Conservation (phyloP, 2,888 invertebrate species). For the Polyploca ridens region DNA sequence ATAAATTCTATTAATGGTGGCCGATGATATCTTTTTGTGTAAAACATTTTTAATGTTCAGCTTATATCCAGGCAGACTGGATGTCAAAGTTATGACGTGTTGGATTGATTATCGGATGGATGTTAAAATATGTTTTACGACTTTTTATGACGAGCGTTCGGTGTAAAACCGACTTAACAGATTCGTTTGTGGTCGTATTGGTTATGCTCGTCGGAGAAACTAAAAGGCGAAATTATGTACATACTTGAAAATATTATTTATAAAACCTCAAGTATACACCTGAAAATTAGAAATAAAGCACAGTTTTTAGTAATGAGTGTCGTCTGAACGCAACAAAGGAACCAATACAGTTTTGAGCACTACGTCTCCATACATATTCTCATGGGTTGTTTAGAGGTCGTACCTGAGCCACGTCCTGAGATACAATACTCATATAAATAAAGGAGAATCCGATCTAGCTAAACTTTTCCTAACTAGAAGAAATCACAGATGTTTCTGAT, state of each 20-base stretch:
- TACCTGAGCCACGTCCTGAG: too few relatives aligned
- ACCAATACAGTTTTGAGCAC: too few relatives aligned
- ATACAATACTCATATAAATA: too few relatives aligned
- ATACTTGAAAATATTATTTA: not conserved
- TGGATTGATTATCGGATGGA: conserved; percentile 85
- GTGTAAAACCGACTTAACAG: conserved; percentile 72
- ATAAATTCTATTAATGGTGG: conserved; percentile 32
- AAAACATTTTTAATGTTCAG: conserved; percentile 38
- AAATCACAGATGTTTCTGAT: not conserved
- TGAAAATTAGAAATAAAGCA: not conserved
- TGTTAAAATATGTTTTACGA: conserved; percentile 84
- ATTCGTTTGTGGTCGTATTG: conserved; percentile 67
- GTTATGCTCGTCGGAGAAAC: conserved; percentile 36
- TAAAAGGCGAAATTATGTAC: conserved; percentile 4
- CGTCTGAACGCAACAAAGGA: too few relatives aligned
- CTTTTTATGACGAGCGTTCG: conserved; percentile 79
- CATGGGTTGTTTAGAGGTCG: too few relatives aligned
- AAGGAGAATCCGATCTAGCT: too few relatives aligned
- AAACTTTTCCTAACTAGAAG: not conserved
- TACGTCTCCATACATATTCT: too few relatives aligned
- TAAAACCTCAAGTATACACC: not conserved
- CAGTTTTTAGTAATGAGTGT: too few relatives aligned
- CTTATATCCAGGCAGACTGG: conserved; percentile 74
- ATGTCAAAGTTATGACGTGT: conserved; percentile 85
- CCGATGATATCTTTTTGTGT: conserved; percentile 31